Percentiles rank a stretch among this genome's conserved stretches.
phyloP scores from a whole-genome alignment of 1,140 invertebrate species.

The Archegozetes longisetosus region DNA sequence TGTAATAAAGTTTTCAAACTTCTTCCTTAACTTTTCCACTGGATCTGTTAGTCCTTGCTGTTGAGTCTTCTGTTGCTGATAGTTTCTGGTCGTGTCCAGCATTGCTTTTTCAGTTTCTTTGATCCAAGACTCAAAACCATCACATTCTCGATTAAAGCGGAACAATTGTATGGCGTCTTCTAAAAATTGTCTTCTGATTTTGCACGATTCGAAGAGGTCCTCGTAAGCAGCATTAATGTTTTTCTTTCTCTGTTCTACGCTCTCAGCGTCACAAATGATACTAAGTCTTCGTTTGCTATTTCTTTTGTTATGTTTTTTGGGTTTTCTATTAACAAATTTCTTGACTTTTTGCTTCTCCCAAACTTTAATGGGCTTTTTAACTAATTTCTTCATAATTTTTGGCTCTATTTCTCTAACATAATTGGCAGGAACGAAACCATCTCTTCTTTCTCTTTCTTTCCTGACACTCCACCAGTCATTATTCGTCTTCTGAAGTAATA shows the following conservation, averaged over 20 bases:
- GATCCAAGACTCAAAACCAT: slow-evolving; percentile 95
- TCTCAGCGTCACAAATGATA: slow-evolving; percentile 42
- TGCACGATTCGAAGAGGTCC: slow-evolving; percentile 55
- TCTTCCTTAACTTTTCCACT: slow-evolving; percentile 82
- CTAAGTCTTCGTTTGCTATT: slow-evolving; percentile 13
- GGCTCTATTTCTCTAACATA: slow-evolving; percentile 87
- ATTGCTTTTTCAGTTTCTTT: slow-evolving; percentile 51
- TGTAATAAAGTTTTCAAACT: slow-evolving; percentile 92
- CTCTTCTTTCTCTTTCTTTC: slow-evolving; percentile 50
- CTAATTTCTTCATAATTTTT: slow-evolving; percentile 59
- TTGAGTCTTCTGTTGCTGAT: slow-evolving; percentile 8
- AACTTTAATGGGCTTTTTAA: slow-evolving; percentile 64
- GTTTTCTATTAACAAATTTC: slow-evolving; percentile 53
- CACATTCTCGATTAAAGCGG: slow-evolving; percentile 90
- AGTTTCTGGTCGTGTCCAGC: slow-evolving; percentile 5
- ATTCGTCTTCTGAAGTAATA: slow-evolving; percentile 85
- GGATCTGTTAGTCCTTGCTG: slow-evolving; percentile 38
- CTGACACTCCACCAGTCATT: slow-evolving; percentile 96
- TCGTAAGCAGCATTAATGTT: slow-evolving; percentile 61
- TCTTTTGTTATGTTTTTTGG: slow-evolving; percentile 4
- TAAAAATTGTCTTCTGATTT: slow-evolving; percentile 53
- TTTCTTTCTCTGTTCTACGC: slow-evolving; percentile 62
- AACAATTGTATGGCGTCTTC: slow-evolving; percentile 85
- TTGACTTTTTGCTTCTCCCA: slow-evolving; percentile 65
- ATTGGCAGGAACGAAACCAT: slow-evolving; percentile 94